Percentiles rank a stretch among this genome's conserved stretches.
These are phyloP conservation scores for Sebastes schlegelii DNA, from an alignment of 2,113 vertebrate genomes.

Conservation along the genomic window DNA sequence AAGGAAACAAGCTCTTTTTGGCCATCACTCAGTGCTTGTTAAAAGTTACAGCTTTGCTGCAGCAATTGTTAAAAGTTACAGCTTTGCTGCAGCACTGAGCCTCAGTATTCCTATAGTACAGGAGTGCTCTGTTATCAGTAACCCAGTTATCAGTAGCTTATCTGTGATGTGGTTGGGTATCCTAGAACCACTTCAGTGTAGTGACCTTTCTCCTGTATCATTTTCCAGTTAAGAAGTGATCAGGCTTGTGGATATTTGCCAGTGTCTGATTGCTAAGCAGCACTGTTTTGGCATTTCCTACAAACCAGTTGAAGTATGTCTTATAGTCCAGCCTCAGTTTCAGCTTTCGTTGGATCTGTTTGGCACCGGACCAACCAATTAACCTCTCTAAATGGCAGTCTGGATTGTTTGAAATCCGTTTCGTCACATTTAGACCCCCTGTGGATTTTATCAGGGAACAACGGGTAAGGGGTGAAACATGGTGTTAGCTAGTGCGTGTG, in stretches of 20 bases:
- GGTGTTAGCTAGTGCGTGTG: slow-evolving; percentile 1
- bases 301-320: slow-evolving; percentile 42
- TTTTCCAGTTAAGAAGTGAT: slow-evolving; percentile 39
- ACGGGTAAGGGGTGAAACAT: slow-evolving; percentile 8
- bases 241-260: slow-evolving; percentile 22
- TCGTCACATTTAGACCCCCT: slow-evolving; percentile 72
- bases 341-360: slow-evolving; percentile 58
- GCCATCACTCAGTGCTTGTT: slow-evolving; percentile 55
- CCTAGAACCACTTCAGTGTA: slow-evolving; percentile 19
- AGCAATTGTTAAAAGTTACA: slow-evolving; percentile 61
- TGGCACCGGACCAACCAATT: slow-evolving; percentile 80
- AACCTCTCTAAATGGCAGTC: slow-evolving; percentile 77
- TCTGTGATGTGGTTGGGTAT: slow-evolving; percentile 42
- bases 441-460: slow-evolving; percentile 62
- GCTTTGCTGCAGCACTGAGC: slow-evolving; percentile 29
- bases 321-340: slow-evolving; percentile 32
- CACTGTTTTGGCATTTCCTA: slow-evolving; percentile 29
- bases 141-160: slow-evolving; percentile 43
- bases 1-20: slow-evolving; percentile 60
- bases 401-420: slow-evolving; percentile 78
- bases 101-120: slow-evolving; percentile 11
- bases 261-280: slow-evolving; percentile 10
- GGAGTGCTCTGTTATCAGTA: slow-evolving; percentile 49
- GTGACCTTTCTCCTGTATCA: slow-evolving; percentile 44
- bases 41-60: slow-evolving; percentile 58